A percentile compares a stretch with the other conserved stretches of the same genome.
These are phyloP conservation scores for Eulemur macaco DNA, from an alignment of 2,113 vertebrate genomes.

Conservation along the genomic window DNA sequence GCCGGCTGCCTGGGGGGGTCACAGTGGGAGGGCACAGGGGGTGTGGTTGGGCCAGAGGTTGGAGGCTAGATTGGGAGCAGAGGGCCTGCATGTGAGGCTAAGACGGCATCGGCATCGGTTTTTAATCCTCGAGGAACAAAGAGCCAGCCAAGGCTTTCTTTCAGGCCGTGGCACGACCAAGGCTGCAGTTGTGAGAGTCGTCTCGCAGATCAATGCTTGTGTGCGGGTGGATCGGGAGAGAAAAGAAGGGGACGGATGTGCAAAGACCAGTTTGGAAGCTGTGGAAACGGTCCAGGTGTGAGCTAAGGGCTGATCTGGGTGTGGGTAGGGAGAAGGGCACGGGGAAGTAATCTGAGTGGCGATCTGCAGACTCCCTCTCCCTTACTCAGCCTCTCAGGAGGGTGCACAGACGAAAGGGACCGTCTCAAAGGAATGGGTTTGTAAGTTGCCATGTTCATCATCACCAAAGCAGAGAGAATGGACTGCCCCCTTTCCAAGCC, in stretches of 20 bases:
- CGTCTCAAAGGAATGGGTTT: background rate
- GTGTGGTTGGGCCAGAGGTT: background rate
- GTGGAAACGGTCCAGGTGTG: conserved; percentile 33
- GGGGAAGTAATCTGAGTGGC: background rate
- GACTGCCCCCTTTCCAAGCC: too few species aligned
- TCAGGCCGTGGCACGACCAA: background rate
- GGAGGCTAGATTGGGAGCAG: background rate
- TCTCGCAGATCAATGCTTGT: background rate
- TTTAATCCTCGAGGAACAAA: background rate
- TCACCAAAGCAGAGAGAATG: background rate
- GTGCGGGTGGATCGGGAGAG: background rate
- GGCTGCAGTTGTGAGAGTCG: background rate
- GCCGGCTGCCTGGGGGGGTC: background rate
- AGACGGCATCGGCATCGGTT: background rate
- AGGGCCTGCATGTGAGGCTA: background rate
- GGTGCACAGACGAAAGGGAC: background rate
- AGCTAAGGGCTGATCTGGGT: background rate
- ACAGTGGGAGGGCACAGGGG: background rate
- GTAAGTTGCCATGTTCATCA: background rate
- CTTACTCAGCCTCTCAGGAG: background rate
- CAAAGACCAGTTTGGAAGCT: background rate
- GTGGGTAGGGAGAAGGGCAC: background rate
- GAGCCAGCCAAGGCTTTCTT: background rate
- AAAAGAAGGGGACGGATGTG: background rate
- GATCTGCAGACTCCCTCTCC: background rate